Percentiles rank a stretch among this genome's conserved stretches.
These are phyloP conservation scores for Parazoanthus swiftii DNA, from an alignment of 92 coral and sea anemone species.

Conservation along the genomic window DNA sequence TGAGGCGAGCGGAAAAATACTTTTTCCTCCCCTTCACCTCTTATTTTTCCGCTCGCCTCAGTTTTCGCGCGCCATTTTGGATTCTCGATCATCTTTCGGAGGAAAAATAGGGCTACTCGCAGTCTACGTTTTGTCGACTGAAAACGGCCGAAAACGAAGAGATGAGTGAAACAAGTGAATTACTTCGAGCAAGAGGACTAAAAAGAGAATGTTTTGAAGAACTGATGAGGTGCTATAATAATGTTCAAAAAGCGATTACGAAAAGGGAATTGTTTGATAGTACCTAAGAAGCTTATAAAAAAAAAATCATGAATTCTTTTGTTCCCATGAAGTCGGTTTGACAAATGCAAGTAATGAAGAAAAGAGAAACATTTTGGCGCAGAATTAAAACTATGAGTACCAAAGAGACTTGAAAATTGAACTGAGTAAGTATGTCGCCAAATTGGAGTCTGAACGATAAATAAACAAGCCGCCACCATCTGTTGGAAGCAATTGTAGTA, in stretches of 20 bases:
- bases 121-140: not conserved
- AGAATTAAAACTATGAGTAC: conserved; percentile 17
- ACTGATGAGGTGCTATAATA: not conserved
- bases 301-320: not conserved
- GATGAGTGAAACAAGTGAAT: not conserved
- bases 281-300: too few species aligned
- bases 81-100: too few species aligned
- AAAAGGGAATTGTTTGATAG: too few species aligned
- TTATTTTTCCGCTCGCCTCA: too few species aligned
- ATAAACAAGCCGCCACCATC: not conserved
- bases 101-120: too few species aligned
- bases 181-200: not conserved
- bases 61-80: too few species aligned
- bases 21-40: too few species aligned
- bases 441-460: not conserved
- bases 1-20: too few species aligned
- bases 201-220: not conserved
- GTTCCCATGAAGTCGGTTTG: not conserved
- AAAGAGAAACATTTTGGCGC: not conserved
- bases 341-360: not conserved
- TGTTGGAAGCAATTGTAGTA: not conserved
- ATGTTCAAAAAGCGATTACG: not conserved
- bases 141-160: not conserved
- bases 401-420: not conserved
- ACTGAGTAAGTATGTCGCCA: conserved; percentile 5